Evolutionary conservation across 2,797 vertebrate genomes (phyloP).

Genomic region (Antrozous pallidus): DNA sequence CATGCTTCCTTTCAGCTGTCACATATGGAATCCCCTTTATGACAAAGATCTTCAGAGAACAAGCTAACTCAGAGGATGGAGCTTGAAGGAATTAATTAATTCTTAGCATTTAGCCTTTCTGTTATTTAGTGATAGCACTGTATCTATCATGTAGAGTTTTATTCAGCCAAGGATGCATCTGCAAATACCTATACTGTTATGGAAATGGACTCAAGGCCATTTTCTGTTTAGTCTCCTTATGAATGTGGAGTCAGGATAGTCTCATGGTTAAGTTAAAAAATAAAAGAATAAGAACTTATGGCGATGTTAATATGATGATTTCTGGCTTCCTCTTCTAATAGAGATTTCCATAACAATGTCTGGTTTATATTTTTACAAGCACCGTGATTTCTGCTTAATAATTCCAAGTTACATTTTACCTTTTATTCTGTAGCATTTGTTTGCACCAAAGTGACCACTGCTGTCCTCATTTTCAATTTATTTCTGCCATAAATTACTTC

Average conservation of each 20-base stretch:
- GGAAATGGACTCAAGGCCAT: neutral
- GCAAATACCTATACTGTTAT: neutral
- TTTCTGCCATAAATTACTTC: slow-evolving; percentile 5
- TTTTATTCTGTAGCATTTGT: neutral
- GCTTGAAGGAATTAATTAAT: neutral
- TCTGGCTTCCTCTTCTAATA: neutral
- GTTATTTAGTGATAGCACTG: neutral
- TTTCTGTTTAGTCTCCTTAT: neutral
- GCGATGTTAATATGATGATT: neutral
- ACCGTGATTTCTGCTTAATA: neutral
- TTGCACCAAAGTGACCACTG: neutral
- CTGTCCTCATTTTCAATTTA: neutral
- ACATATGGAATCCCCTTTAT: neutral
- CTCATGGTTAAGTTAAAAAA: neutral
- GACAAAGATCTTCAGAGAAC: neutral
- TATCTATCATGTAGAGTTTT: neutral
- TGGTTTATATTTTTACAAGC: neutral
- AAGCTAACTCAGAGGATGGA: neutral
- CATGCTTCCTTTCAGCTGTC: neutral
- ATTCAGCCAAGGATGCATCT: neutral
- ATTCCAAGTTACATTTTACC: neutral
- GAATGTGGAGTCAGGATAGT: neutral
- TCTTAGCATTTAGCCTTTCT: neutral
- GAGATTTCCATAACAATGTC: neutral
- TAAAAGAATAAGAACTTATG: neutral